Base-by-base conservation (phyloP, 1,140 invertebrate genomes). In the Brachionus manjavacas region DNA sequence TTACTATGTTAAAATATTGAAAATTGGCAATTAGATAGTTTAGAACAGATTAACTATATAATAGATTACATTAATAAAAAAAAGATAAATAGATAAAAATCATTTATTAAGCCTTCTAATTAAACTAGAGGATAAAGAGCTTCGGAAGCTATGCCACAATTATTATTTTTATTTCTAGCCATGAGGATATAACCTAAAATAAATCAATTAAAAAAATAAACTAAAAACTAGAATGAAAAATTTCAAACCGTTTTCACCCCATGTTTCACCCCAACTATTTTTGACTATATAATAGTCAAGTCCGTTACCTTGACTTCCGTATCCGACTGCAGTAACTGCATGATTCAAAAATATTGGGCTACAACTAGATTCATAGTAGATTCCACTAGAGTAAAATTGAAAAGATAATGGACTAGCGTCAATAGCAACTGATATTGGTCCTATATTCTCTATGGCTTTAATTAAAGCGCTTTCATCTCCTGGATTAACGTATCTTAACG, bases 371-470 rank as follows among this genome's bases (percentile, higher is more conserved):
- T 88, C 87, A 80, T 86, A 83, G 83, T 87, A 88, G 1, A 88
- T 41, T 46, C 80, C 80, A 8, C 11, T 46, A 46, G 52, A 41
- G 14, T 83, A 83, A 11, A 68, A 83, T 46, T 68, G 64, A 83
- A 83, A 83, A 41, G 90, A 88, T 20, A 92, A 92, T 31, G 95
- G 95, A 12, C 92, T 92, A 83, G 97, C 97, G 91, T 99, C 96
- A 88, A 99, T 98, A 84, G 95, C 96, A 87, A 93, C 91, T 9
- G 91, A 91, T 83, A 93, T 88, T 7, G 96, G 96, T 14, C 96
- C 96, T 85, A 95, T 90, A 1, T 94, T 95, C 66, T 95, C 95
- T 81, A 98, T 92, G 84, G 94, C 94, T 66, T 91, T 88, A 86
- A 93, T 90, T 60, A 96, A 89, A 85, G 93, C 91, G 6, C 92